Conservation (phyloP, 2,113 vertebrate species). For the Isurus oxyrinchus region DNA sequence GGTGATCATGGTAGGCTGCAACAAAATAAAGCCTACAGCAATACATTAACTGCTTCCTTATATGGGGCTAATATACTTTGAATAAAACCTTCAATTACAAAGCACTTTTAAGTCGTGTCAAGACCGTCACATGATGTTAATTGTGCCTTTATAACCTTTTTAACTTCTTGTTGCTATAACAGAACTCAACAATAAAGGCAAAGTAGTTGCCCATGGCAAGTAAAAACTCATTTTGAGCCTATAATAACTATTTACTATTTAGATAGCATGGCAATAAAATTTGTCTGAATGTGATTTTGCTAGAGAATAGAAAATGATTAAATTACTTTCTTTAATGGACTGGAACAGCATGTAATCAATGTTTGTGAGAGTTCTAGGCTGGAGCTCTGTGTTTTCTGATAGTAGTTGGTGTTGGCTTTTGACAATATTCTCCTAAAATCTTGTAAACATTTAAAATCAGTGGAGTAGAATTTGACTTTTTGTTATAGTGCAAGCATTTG, state of each 20-base stretch:
- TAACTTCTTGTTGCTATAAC: slow-evolving; percentile 64
- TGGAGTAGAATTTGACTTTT: not conserved
- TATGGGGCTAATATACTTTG: slow-evolving; percentile 59
- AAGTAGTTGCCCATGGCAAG: slow-evolving; percentile 67
- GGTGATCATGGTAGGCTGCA: slow-evolving; percentile 52
- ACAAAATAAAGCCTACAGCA: slow-evolving; percentile 57
- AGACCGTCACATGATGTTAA: slow-evolving; percentile 62
- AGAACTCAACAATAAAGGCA: slow-evolving; percentile 60
- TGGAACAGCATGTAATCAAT: slow-evolving; percentile 64
- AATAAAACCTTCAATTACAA: slow-evolving; percentile 62
- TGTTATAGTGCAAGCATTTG: not conserved
- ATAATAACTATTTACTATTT: slow-evolving; percentile 79
- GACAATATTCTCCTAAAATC: not conserved
- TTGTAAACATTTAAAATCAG: not conserved
- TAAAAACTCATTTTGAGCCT: slow-evolving; percentile 64
- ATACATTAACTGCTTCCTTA: slow-evolving; percentile 52
- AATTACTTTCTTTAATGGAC: slow-evolving; percentile 82
- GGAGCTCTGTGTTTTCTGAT: slow-evolving; percentile 51
- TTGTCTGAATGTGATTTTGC: slow-evolving; percentile 73
- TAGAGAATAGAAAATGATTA: slow-evolving; percentile 71
- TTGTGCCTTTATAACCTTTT: slow-evolving; percentile 71
- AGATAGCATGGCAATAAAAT: slow-evolving; percentile 69
- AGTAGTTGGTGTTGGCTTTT: slow-evolving; percentile 45
- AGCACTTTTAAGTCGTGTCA: slow-evolving; percentile 58
- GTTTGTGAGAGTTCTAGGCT: slow-evolving; percentile 49